Evolutionary conservation across 1,140 invertebrate genomes (phyloP).

Genomic region (Drosophila obscura): DNA sequence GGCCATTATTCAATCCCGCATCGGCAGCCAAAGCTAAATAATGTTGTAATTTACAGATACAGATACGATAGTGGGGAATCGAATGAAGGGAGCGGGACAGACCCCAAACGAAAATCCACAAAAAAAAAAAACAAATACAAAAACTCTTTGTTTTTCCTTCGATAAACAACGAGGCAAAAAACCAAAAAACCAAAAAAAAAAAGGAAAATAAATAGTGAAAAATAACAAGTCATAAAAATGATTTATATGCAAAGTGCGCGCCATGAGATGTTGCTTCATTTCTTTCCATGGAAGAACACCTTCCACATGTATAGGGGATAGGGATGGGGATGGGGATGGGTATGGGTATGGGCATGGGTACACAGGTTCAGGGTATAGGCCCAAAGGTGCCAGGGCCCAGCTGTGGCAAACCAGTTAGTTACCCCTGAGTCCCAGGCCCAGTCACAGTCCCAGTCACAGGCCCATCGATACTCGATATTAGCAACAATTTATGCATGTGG

Average conservation of each 20-base stretch:
- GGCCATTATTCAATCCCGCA: conserved; percentile 63
- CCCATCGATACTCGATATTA: conserved; percentile 61
- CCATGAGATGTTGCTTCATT: conserved; percentile 40
- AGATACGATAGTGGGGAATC: background rate
- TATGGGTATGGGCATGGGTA: background rate
- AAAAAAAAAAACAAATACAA: conserved; percentile 30
- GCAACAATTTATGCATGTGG: conserved; percentile 76
- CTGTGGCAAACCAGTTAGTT: conserved; percentile 32
- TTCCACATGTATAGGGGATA: background rate
- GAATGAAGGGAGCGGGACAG: no score
- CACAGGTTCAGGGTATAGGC: conserved; percentile 13
- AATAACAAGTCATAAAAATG: conserved; percentile 82
- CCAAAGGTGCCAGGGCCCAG: conserved; percentile 59
- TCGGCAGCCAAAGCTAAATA: conserved; percentile 43
- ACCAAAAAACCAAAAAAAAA: conserved; percentile 50
- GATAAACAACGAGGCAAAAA: conserved; percentile 58
- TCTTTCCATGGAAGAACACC: conserved; percentile 28
- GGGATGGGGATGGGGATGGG: background rate
- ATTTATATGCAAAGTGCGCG: conserved; percentile 80
- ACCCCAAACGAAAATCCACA: conserved; percentile 32
- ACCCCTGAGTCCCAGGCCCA: conserved; percentile 19
- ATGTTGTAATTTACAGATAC: conserved; percentile 74
- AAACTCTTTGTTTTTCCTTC: conserved; percentile 50
- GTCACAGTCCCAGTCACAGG: background rate
- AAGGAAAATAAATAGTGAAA: conserved; percentile 77